phyloP scores from a whole-genome alignment of 1,140 invertebrate species.

The Bombus breviceps region DNA sequence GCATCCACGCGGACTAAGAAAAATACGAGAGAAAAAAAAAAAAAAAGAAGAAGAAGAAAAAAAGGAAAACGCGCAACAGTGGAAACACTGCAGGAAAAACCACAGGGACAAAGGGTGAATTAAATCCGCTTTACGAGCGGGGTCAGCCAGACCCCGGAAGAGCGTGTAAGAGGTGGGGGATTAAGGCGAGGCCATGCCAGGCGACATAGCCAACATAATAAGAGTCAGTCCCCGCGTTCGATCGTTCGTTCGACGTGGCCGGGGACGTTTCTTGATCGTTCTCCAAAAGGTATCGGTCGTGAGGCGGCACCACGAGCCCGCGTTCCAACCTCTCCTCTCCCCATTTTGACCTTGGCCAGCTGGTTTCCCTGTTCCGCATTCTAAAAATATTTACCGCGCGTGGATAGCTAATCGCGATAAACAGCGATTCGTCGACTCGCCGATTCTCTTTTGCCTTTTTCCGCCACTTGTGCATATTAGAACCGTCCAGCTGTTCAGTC shows the following conservation, averaged over 20 bases:
- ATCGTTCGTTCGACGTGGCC: conserved; percentile 34
- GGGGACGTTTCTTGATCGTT: conserved; percentile 62
- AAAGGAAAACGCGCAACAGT: too few species aligned
- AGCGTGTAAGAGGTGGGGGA: conserved; percentile 48
- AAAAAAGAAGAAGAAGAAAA: too few species aligned
- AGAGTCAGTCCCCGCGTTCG: conserved; percentile 51
- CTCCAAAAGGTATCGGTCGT: conserved; percentile 63
- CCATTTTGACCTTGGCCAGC: conserved; percentile 56
- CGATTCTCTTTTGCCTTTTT: conserved; percentile 1
- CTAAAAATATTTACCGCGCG: conserved; percentile 64
- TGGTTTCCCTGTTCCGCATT: conserved; percentile 69
- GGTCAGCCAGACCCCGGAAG: conserved; percentile 62
- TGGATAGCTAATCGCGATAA: conserved; percentile 31
- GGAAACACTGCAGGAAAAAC: neutral
- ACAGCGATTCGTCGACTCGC: neutral
- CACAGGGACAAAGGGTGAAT: neutral
- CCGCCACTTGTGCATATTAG: neutral
- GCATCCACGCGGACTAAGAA: neutral
- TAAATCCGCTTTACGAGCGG: conserved; percentile 58
- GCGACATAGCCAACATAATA: conserved; percentile 61
- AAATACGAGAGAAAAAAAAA: rapidly evolving
- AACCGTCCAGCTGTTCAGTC: neutral
- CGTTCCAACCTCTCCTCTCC: conserved; percentile 50
- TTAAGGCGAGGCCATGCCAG: conserved; percentile 62
- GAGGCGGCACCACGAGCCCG: conserved; percentile 35